phyloP scores from a whole-genome alignment of 2,888 invertebrate genomes.

The Metalampra italica region DNA sequence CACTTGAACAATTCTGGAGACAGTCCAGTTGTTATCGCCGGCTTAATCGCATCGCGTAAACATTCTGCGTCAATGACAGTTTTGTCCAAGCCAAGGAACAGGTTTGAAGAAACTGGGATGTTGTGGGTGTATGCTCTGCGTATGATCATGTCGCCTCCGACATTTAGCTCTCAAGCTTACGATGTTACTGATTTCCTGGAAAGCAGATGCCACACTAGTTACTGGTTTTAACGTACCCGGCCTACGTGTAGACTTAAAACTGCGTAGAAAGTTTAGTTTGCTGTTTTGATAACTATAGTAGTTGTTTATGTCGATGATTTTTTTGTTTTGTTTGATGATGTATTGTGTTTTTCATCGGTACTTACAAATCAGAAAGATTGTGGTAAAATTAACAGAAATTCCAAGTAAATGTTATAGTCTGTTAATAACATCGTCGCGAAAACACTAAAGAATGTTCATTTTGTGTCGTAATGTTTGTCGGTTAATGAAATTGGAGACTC shows the following conservation, averaged over 20 bases:
- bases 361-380: background rate
- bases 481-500: conserved; percentile 9
- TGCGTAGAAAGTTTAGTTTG: conserved; percentile 1
- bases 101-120: conserved; percentile 12
- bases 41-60: background rate
- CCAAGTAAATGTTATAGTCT: background rate
- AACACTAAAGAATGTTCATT: conserved; percentile 4
- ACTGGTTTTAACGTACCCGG: conserved; percentile 6
- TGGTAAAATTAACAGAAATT: background rate
- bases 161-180: conserved; percentile 1
- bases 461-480: background rate
- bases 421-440: background rate
- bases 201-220: background rate
- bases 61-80: conserved; percentile 12
- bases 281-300: background rate
- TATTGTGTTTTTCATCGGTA: background rate
- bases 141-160: conserved; percentile 8
- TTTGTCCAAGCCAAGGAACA: conserved; percentile 9
- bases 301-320: conserved; percentile 3
- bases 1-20: no score
- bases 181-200: conserved; percentile 6
- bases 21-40: background rate
- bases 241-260: background rate
- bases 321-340: background rate
- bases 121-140: conserved; percentile 4